Evolutionary conservation across 2,113 vertebrate genomes (phyloP).

Genomic region (Chaenocephalus aceratus): DNA sequence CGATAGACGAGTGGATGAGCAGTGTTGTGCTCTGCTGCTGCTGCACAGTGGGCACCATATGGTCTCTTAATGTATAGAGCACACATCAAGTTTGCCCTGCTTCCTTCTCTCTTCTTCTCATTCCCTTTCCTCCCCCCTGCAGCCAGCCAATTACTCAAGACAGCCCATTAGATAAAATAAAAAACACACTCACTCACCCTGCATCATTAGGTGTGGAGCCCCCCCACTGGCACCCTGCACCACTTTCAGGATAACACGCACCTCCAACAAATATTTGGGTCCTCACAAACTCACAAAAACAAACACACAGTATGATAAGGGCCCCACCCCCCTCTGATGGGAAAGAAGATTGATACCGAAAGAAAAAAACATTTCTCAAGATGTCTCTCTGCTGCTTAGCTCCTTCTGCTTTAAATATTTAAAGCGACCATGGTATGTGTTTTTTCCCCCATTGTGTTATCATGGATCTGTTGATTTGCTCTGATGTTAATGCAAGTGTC

Average conservation of each 20-base stretch:
- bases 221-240: constrained; percentile 45
- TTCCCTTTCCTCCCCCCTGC: neutral
- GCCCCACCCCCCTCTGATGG: constrained; percentile 63
- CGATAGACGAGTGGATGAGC: constrained; percentile 49
- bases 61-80: constrained; percentile 74
- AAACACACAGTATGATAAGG: constrained; percentile 47
- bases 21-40: constrained; percentile 49
- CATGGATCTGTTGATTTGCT: constrained; percentile 51
- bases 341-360: constrained; percentile 73
- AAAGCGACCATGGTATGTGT: constrained; percentile 57
- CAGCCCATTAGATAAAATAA: constrained; percentile 67
- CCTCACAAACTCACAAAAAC: constrained; percentile 37
- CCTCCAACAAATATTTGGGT: constrained; percentile 51
- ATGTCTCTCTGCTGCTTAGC: constrained; percentile 63
- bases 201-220: constrained; percentile 63
- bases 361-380: constrained; percentile 69
- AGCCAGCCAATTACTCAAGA: constrained; percentile 77
- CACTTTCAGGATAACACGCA: constrained; percentile 51
- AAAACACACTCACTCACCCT: constrained; percentile 37
- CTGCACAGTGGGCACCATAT: constrained; percentile 76
- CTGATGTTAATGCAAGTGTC: constrained; percentile 44
- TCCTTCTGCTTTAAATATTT: constrained; percentile 74
- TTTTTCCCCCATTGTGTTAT: constrained; percentile 41
- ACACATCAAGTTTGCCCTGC: constrained; percentile 52
- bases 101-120: constrained; percentile 13